Base-by-base conservation (phyloP, 2,888 invertebrate species). In the Ptilodon capucinus region DNA sequence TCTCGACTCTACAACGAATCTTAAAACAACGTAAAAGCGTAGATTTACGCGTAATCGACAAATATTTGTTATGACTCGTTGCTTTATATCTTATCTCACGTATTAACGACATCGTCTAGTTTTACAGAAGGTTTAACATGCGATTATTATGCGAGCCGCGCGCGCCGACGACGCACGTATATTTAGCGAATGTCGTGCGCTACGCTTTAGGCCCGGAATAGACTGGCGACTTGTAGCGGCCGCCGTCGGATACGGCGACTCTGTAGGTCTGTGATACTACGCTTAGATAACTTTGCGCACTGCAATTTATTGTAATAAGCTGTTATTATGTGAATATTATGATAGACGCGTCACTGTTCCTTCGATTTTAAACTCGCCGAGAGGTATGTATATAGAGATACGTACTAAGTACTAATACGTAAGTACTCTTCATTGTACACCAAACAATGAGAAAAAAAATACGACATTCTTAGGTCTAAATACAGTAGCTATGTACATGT, bases 131-230 rank as follows among this genome's bases (percentile, higher is more conserved):
- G 50, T 43, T 46, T 52, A 39, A 47, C 48, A 50, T 45, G 50
- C 48, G 42, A 64, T 69, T 70, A 58, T 64, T 58, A 71, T 70
- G 57, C 71, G 50, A 55, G 48, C 50, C 64, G 51, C 60, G 64
- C 62, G 49, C 45, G n/a, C n/a, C n/a, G 34, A n/a, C 35, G 42
- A 28, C 51, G 46, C 55, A 57, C 58, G 60, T 66, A 69, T 68
- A 69, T 69, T 69, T 62, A 71, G 66, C 68, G 55, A 58, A 49
- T 57, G 55, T 64, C 64, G 51, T 62, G 60, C 50, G 58, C 39
- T 41, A 47, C 56, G 35, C 44, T 52, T 57, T 44, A 64, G 32
- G 62, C 52, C 44, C 41, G 36, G 57, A 55, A 60, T 54, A 62
- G 55, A 60, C 55, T 53, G 49, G 39, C 40, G 14, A 25, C n/a